These are phyloP conservation scores for Lutraria lutraria DNA, from an alignment of 2,888 invertebrate species.

Conservation along the genomic window DNA sequence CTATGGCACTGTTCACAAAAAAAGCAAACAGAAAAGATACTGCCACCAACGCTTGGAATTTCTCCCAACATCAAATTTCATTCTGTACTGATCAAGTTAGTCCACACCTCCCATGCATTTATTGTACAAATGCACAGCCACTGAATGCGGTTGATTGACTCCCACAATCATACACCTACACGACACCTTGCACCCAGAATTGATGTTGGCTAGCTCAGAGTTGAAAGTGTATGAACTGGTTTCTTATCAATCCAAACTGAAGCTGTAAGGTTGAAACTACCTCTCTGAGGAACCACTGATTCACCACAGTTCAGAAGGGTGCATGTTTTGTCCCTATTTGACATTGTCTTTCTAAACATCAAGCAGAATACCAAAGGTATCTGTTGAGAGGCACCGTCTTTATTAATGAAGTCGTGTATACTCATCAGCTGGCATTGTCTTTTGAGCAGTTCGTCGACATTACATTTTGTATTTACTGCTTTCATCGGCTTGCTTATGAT, in stretches of 20 bases:
- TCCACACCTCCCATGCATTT: not conserved
- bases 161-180: not conserved
- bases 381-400: too few relatives aligned
- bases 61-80: not conserved
- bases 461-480: too few relatives aligned
- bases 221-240: not conserved
- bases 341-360: too few relatives aligned
- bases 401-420: too few relatives aligned
- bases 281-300: not conserved
- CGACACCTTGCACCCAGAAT: not conserved
- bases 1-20: not conserved
- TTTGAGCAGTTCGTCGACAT: too few relatives aligned
- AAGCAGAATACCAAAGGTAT: too few relatives aligned
- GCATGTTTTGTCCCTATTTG: too few relatives aligned
- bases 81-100: not conserved
- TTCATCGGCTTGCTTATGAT: too few relatives aligned
- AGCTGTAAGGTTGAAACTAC: too few relatives aligned
- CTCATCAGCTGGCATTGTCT: too few relatives aligned
- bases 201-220: not conserved
- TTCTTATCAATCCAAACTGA: not conserved
- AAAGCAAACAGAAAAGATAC: not conserved
- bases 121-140: not conserved
- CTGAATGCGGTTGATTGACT: not conserved
- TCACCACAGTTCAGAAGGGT: not conserved
- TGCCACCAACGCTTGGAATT: not conserved